A percentile compares a stretch with the other conserved stretches of the same genome.
Conservation (phyloP, 2,888 invertebrate genomes). For the Eilema caniola region DNA sequence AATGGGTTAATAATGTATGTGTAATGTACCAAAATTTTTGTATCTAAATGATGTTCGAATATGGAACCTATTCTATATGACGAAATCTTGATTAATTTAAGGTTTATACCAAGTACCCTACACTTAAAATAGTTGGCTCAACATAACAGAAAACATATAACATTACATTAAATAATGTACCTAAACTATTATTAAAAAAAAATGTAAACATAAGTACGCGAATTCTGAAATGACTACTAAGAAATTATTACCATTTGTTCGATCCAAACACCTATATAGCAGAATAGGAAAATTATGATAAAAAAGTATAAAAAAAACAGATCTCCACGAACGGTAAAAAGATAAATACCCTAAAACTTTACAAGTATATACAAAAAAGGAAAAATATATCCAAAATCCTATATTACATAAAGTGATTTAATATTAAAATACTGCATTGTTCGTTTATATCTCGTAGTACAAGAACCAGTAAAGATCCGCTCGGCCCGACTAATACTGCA, state of each 20-base stretch:
- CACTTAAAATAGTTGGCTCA: conserved; percentile 47
- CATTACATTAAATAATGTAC: conserved; percentile 42
- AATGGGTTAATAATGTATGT: conserved; percentile 30
- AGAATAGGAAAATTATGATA: conserved; percentile 54
- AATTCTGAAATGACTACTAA: conserved; percentile 47
- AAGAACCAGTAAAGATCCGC: conserved; percentile 55
- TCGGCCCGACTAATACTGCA: conserved; percentile 69
- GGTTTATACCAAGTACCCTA: conserved; percentile 37
- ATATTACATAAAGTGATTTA: conserved; percentile 69
- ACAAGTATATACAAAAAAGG: conserved; percentile 83
- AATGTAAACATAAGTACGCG: conserved; percentile 48
- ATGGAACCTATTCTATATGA: conserved; percentile 12
- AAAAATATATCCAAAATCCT: conserved; percentile 79
- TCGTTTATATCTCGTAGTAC: conserved; percentile 63
- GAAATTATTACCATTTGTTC: conserved; percentile 57
- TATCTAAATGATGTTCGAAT: not conserved
- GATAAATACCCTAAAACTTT: conserved; percentile 79
- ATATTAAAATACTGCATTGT: conserved; percentile 80
- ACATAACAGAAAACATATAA: conserved; percentile 50
- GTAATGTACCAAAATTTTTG: too few species aligned
- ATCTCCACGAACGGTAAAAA: conserved; percentile 74
- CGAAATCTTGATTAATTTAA: conserved; percentile 30
- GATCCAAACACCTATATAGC: conserved; percentile 51
- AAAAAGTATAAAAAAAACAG: conserved; percentile 72
- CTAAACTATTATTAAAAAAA: conserved; percentile 39